Conservation (phyloP, 1,140 invertebrate genomes). For the Zaprionus inermis region DNA sequence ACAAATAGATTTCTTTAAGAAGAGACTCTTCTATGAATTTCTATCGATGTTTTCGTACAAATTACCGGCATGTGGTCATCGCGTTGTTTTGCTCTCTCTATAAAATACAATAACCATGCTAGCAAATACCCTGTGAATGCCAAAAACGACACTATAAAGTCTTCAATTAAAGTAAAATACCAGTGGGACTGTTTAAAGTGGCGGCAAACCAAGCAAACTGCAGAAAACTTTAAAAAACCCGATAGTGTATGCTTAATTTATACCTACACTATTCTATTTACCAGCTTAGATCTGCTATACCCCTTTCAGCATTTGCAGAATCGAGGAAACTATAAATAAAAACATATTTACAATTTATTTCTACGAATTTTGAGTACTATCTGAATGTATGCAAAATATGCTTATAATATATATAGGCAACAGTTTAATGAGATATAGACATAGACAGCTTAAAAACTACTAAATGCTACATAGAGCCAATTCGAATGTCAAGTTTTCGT, state of each 20-base stretch:
- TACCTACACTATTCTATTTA: not conserved
- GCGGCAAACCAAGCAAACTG: not conserved
- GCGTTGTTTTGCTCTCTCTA: constrained; percentile 21
- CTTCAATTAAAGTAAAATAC: not conserved
- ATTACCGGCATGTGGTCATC: constrained; percentile 70
- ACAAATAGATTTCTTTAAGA: constrained; percentile 8
- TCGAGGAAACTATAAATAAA: constrained; percentile 41
- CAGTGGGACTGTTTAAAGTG: not conserved
- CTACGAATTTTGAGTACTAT: constrained; percentile 23
- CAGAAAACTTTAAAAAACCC: not conserved
- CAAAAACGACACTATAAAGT: not conserved
- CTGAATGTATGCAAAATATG: constrained; percentile 1
- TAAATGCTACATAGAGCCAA: not conserved
- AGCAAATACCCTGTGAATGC: constrained; percentile 10
- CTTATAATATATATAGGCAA: not conserved
- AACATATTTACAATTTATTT: constrained; percentile 64
- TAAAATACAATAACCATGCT: too few species aligned
- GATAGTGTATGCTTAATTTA: not conserved
- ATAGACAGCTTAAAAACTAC: constrained; percentile 25
- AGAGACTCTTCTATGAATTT: constrained; percentile 15
- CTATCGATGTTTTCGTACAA: constrained; percentile 55
- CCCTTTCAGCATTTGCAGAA: not conserved
- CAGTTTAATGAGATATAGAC: not conserved
- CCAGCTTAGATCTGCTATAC: constrained; percentile 3
- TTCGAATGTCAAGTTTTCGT: not conserved